These are phyloP conservation scores for Thysanoteuthis rhombus DNA, from an alignment of 2,888 invertebrate genomes.

Conservation along the genomic window DNA sequence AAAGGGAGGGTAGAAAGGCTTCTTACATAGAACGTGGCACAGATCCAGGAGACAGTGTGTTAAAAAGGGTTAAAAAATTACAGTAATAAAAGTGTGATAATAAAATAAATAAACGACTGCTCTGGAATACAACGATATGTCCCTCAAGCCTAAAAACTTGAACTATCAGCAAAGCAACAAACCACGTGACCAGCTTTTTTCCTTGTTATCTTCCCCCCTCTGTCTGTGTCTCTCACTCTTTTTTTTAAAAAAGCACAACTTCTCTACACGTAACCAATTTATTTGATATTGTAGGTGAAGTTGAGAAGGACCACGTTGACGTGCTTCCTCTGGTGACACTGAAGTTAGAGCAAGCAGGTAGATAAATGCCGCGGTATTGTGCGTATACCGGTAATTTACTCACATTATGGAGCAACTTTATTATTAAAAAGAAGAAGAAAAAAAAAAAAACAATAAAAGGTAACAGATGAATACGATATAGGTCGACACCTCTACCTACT, in stretches of 20 bases:
- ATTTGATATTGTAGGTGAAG: neutral
- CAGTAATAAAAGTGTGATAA: neutral
- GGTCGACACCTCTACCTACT: neutral
- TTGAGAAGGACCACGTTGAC: neutral
- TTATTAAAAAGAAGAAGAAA: no score
- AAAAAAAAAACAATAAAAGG: neutral
- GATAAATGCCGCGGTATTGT: neutral
- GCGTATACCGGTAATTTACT: no score
- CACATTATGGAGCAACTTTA: neutral
- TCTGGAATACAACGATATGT: neutral
- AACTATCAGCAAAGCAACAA: neutral
- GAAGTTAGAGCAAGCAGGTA: neutral
- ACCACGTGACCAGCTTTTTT: neutral
- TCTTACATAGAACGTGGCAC: neutral
- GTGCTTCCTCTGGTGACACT: neutral
- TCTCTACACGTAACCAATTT: neutral
- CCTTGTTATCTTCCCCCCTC: neutral
- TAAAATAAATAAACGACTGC: neutral
- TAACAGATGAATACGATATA: neutral
- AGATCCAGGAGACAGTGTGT: neutral
- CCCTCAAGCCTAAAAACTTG: neutral
- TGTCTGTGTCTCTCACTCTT: neutral
- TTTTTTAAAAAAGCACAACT: neutral
- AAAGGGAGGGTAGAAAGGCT: neutral
- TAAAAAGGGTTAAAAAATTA: neutral